Conservation (phyloP, 1,140 invertebrate species). For the Heliothis virescens region DNA sequence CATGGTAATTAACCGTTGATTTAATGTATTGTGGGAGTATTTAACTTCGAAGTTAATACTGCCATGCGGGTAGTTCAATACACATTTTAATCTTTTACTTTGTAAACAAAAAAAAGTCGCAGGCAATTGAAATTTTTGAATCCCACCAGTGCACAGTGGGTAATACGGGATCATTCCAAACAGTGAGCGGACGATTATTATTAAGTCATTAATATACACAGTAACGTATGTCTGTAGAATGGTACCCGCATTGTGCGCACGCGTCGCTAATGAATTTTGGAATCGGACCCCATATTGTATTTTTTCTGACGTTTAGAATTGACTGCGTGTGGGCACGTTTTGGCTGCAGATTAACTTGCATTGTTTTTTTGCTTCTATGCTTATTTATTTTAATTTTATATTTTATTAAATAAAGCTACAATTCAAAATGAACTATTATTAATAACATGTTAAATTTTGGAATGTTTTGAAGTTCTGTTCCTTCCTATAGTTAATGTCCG, state of each 20-base stretch:
- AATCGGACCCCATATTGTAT: conserved; percentile 48
- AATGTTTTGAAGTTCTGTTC: not conserved
- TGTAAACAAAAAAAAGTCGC: conserved; percentile 47
- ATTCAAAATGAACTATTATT: too few relatives aligned
- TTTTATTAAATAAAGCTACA: not conserved
- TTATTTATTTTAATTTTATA: not conserved
- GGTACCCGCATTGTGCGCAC: conserved; percentile 70
- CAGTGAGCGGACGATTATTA: conserved; percentile 43
- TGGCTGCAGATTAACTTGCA: conserved; percentile 16
- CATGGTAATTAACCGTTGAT: conserved; percentile 11
- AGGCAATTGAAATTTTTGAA: conserved; percentile 36
- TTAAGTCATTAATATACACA: conserved; percentile 49
- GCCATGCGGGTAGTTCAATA: conserved; percentile 49
- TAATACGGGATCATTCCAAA: conserved; percentile 67
- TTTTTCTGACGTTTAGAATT: conserved; percentile 51
- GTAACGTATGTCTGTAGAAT: conserved; percentile 55
- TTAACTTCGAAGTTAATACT: conserved; percentile 36
- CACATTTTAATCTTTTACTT: conserved; percentile 41
- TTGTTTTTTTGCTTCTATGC: conserved; percentile 3
- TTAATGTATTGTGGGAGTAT: conserved; percentile 36
- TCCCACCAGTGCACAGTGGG: conserved; percentile 18
- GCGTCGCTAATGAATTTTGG: conserved; percentile 53
- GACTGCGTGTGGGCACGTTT: conserved; percentile 56
- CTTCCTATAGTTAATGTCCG: not conserved
- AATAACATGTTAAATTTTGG: too few relatives aligned